phyloP scores from a whole-genome alignment of 2,113 vertebrate genomes.

The Chloropsis cyanopogon region DNA sequence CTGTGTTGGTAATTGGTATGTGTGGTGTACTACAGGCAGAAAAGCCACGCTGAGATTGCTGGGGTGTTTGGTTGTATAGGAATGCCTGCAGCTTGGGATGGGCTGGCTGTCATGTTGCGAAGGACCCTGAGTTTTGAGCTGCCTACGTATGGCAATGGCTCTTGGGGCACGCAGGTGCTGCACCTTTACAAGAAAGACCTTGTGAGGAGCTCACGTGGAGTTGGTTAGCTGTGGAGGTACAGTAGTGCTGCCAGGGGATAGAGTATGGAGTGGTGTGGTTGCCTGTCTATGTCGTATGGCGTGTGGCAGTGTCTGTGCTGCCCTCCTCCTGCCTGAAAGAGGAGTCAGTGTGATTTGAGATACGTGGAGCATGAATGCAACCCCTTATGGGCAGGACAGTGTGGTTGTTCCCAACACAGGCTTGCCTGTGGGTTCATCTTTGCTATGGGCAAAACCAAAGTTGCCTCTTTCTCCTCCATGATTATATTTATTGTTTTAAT shows the following conservation, averaged over 20 bases:
- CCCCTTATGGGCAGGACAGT: too few relatives aligned
- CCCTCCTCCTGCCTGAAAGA: background rate
- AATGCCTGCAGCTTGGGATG: background rate
- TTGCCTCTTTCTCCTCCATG: background rate
- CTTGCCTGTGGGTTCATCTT: background rate
- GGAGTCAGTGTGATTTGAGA: background rate
- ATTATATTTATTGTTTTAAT: background rate
- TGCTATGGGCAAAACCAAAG: background rate
- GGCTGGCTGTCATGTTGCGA: rapidly evolving
- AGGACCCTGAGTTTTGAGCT: background rate
- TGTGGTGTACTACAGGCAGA: background rate
- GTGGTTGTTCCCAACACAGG: rapidly evolving
- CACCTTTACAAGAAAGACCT: background rate
- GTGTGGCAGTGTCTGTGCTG: rapidly evolving
- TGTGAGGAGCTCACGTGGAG: background rate
- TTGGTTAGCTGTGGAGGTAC: background rate
- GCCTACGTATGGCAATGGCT: rapidly evolving
- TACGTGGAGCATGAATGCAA: rapidly evolving
- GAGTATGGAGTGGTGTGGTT: background rate
- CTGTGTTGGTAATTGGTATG: background rate
- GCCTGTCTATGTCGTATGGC: rapidly evolving
- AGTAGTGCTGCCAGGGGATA: rapidly evolving
- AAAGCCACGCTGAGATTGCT: background rate
- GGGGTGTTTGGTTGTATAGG: background rate
- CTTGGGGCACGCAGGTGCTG: background rate